Conservation (phyloP, 2,888 invertebrate genomes). For the Diaprepes abbreviatus region DNA sequence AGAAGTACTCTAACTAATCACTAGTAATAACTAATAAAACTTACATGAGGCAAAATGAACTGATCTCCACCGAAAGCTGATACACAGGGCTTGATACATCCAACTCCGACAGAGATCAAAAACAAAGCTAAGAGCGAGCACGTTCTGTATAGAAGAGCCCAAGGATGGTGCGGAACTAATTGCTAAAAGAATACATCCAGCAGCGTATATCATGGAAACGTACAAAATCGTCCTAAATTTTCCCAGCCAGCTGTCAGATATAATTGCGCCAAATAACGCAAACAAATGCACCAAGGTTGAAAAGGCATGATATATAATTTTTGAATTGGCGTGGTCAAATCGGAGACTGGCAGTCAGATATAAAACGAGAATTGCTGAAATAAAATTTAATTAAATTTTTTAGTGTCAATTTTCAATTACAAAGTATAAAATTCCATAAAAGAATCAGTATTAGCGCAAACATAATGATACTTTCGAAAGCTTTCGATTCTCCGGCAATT, state of each 20-base stretch:
- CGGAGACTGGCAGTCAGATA: slow-evolving; percentile 86
- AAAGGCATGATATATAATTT: slow-evolving; percentile 90
- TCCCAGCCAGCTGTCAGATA: slow-evolving; percentile 94
- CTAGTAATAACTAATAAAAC: too few species aligned
- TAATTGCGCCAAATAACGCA: slow-evolving; percentile 90
- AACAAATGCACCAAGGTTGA: slow-evolving; percentile 91
- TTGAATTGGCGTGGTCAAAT: slow-evolving; percentile 81
- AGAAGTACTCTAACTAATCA: too few species aligned
- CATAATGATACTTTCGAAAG: too few species aligned
- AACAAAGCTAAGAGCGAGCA: slow-evolving; percentile 74
- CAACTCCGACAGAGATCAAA: slow-evolving; percentile 90
- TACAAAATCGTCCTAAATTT: slow-evolving; percentile 92
- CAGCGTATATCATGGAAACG: slow-evolving; percentile 87
- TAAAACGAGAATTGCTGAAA: slow-evolving; percentile 90
- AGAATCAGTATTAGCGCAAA: too few species aligned
- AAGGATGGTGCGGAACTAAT: slow-evolving; percentile 76
- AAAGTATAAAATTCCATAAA: too few species aligned
- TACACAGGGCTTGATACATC: slow-evolving; percentile 97
- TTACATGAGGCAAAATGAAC: slow-evolving; percentile 79
- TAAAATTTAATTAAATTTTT: too few species aligned
- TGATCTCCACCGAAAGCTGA: slow-evolving; percentile 97
- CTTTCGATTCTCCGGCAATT: too few species aligned
- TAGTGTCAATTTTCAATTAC: too few species aligned
- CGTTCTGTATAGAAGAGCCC: slow-evolving; percentile 70
- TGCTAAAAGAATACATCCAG: slow-evolving; percentile 86